Conservation (phyloP, 1,140 invertebrate species). For the Trichogramma pretiosum region DNA sequence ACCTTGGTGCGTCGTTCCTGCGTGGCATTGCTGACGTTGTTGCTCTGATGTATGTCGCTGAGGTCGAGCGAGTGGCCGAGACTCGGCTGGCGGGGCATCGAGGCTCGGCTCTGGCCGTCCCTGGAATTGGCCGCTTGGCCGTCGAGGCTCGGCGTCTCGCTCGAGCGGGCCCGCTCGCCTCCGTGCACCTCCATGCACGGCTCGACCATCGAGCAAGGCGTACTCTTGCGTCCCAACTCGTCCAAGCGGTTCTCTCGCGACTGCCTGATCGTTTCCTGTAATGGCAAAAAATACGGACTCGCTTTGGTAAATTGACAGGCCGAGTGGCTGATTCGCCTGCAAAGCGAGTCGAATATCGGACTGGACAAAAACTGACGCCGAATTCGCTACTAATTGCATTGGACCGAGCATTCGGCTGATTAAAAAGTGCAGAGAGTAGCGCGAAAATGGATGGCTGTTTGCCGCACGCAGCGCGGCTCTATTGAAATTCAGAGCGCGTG, state of each 20-base stretch:
- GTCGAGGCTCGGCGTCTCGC: constrained; percentile 32
- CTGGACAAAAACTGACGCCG: constrained; percentile 2
- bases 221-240: constrained; percentile 51
- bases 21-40: constrained; percentile 43
- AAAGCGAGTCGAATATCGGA: too few relatives aligned
- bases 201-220: constrained; percentile 35
- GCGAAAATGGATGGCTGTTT: too few relatives aligned
- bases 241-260: constrained; percentile 68
- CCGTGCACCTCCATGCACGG: constrained; percentile 31
- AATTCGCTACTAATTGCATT: too few relatives aligned
- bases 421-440: background rate
- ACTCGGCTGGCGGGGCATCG: constrained; percentile 20
- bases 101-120: background rate
- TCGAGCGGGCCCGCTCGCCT: constrained; percentile 31
- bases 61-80: constrained; percentile 33
- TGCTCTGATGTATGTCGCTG: constrained; percentile 43
- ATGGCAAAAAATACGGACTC: constrained; percentile 6
- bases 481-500: too few relatives aligned
- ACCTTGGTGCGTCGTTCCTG: constrained; percentile 46
- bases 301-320: background rate
- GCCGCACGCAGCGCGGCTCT: too few relatives aligned
- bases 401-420: background rate
- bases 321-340: too few relatives aligned
- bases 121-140: constrained; percentile 27
- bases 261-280: constrained; percentile 69